phyloP scores from a whole-genome alignment of 2,113 vertebrate species.

The Thalassoma bifasciatum region DNA sequence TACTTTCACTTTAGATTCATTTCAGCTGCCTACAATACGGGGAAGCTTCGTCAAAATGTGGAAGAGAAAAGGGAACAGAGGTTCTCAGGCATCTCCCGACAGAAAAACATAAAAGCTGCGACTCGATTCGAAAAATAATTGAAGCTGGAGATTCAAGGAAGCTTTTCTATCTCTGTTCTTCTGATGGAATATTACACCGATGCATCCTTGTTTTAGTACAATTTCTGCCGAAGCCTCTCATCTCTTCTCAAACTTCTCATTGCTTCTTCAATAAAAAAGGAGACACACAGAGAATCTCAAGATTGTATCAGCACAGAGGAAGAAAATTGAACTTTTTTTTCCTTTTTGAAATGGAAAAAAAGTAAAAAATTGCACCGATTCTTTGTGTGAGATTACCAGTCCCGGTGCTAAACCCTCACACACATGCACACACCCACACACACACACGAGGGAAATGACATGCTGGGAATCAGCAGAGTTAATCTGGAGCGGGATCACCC shows the following conservation, averaged over 20 bases:
- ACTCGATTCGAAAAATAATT: slow-evolving; percentile 56
- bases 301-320: slow-evolving; percentile 32
- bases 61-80: not conserved
- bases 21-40: not conserved
- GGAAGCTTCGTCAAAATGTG: not conserved
- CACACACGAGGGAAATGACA: slow-evolving; percentile 41
- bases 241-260: slow-evolving; percentile 23
- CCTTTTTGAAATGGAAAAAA: not conserved
- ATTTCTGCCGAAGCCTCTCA: slow-evolving; percentile 31
- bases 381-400: slow-evolving; percentile 30
- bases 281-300: slow-evolving; percentile 16
- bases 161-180: slow-evolving; percentile 35
- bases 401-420: slow-evolving; percentile 19
- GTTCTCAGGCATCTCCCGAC: slow-evolving; percentile 27
- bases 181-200: slow-evolving; percentile 20
- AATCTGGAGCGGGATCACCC: slow-evolving; percentile 66
- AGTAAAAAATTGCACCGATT: slow-evolving; percentile 13
- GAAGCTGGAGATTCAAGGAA: slow-evolving; percentile 53
- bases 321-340: slow-evolving; percentile 2
- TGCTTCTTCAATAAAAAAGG: not conserved
- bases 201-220: slow-evolving; percentile 40
- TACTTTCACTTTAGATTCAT: slow-evolving; percentile 5
- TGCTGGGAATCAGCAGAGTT: slow-evolving; percentile 59
- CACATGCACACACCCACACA: slow-evolving; percentile 35
- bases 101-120: slow-evolving; percentile 29